phyloP scores from a whole-genome alignment of 2,888 invertebrate genomes.

The Lithophane semibrunnea region DNA sequence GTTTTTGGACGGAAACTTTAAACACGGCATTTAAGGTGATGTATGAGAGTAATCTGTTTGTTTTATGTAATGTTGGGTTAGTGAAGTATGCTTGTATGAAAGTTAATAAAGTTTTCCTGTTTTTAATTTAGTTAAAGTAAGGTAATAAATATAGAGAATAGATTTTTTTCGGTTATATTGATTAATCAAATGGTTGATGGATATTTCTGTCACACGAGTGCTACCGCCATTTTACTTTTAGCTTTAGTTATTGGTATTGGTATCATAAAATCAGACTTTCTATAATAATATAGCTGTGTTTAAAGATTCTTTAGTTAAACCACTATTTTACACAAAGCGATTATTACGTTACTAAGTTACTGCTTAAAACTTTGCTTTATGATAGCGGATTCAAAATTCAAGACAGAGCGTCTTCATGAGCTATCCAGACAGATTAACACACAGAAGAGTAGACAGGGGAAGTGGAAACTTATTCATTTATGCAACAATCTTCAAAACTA shows the following conservation, averaged over 20 bases:
- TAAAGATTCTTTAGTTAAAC: no score
- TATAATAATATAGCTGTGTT: no score
- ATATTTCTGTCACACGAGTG: neutral
- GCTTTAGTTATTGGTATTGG: neutral
- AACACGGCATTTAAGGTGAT: constrained; percentile 56
- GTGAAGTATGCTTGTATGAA: constrained; percentile 1
- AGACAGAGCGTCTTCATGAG: constrained; percentile 24
- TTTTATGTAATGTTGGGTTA: constrained; percentile 42
- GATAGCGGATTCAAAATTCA: constrained; percentile 28
- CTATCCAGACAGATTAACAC: constrained; percentile 50
- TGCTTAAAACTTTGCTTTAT: neutral
- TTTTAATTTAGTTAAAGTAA: neutral
- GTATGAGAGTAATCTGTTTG: constrained; percentile 48
- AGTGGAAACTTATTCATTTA: constrained; percentile 45
- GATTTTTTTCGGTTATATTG: neutral
- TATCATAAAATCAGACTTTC: neutral
- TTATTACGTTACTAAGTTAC: neutral
- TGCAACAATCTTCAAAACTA: constrained; percentile 21
- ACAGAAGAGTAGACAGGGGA: constrained; percentile 40
- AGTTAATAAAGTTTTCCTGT: constrained; percentile 7
- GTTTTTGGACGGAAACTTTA: constrained; percentile 58
- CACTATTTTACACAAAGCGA: neutral
- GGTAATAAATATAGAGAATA: no score
- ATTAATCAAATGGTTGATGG: neutral
- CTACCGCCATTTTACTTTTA: neutral